Evolutionary conservation across 23 tunicate genomes (phyloP), one percentile per base, ranked within the genome.

Genomic region (Ascidia mentula): DNA sequence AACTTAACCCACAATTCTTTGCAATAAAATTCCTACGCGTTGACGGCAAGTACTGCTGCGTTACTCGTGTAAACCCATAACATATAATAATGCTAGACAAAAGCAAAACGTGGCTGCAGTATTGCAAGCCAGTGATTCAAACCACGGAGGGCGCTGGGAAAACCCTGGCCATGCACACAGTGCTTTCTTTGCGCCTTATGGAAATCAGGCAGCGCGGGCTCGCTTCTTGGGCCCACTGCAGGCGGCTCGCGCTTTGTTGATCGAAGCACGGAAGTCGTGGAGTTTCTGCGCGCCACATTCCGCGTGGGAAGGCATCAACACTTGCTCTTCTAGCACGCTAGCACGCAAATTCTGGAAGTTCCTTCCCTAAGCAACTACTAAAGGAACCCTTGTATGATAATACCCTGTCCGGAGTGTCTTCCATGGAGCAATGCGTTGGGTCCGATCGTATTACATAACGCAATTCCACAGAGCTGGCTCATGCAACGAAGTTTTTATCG

Each of bases 251-350:
- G 65, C 65, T 53, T 53, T 53, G 65, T 53, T 53, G 65, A 53
- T 53, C 24, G 28, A 53, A 53, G 13, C 28, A 53, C 65, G 65
- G 65, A 53, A 53, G 65, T 53, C 65, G 24, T 53, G 65, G 65
- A 53, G 65, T 53, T 53, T 53, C 65, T 53, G 65, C 65, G 24
- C 24, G 24, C 65, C 65, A 28, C 22, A 53, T 53, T 53, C 24
- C 65, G 65, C 65, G 65, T 53, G 65, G 65, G 65, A 53, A n/a
- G n/a, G n/a, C 65, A 3, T 53, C 65, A 20, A 26, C 65, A 53
- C 65, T 53, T 53, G 13, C 65, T 53, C 65, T 28, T 53, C 13
- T 53, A 53, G 65, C 13, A 53, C 65, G 65, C 13, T 53, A 53
- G 65, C 13, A 53, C 65, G 65, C 65, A 53, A 53, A 53, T 53